Evolutionary conservation across 2,888 invertebrate species (phyloP), one percentile per base, ranked within the genome.

Genomic region (Metellina segmentata): DNA sequence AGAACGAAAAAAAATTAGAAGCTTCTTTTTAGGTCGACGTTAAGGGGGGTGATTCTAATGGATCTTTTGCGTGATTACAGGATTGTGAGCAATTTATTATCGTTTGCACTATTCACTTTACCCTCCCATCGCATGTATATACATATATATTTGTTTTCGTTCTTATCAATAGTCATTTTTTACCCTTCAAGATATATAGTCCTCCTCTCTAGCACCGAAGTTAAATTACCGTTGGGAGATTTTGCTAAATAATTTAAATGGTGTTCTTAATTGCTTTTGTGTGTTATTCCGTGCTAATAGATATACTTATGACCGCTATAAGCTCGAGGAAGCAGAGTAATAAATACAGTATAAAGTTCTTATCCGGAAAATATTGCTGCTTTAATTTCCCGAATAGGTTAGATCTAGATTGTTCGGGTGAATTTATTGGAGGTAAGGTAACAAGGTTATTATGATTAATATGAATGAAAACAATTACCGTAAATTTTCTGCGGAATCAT

Each of bases 11-110:
- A 51, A 16, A 8, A n/a, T 7, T 16, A 13, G 48, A n/a, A 49
- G 9, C 51, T 8, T 51, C 6, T 11, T 77, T 6, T 19, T 49
- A 51, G 77, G 6, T 7, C 16, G 16, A 16, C 7, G 51, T 51
- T 51, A 51, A 9, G 48, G 9, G 51, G 13, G 51, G n/a, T 71
- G 51, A 72, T 82, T 82, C 20, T 82, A 82, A 82, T 72, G 82
- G 72, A 72, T 72, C 70, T 49, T 19, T 72, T 5, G 82, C 82
- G 82, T 82, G 82, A 82, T 82, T 82, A 82, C 72, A 71, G 72
- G 82, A 52, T 71, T 72, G 16, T 0, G 82, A 51, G 72, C 72
- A 82, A 82, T 82, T 82, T 82, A 52, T 82, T 72, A 82, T 70
- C 72, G 52, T 77, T 52, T 49, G 51, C 19, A 19, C 49, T 51